These are phyloP conservation scores for Aradophagus sp. DNA, from an alignment of 1,140 invertebrate genomes.

Conservation along the genomic window DNA sequence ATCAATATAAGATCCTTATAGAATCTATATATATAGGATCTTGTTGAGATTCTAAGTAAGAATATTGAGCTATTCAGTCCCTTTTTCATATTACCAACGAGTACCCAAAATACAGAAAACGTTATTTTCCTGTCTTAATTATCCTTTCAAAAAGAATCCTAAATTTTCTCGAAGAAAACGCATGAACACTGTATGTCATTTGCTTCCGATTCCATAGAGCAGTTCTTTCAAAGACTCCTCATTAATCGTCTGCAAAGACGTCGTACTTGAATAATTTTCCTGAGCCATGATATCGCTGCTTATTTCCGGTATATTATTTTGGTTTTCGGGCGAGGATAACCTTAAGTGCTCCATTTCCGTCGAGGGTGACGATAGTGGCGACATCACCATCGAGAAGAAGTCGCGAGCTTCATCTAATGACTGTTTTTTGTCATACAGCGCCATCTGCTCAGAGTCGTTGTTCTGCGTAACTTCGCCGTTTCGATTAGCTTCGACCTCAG, in stretches of 20 bases:
- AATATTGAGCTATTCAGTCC: too few species aligned
- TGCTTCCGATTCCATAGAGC: slow-evolving; percentile 68
- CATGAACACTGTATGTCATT: too few species aligned
- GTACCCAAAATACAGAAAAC: too few species aligned
- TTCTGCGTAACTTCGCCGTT: slow-evolving; percentile 18
- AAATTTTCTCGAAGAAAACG: too few species aligned
- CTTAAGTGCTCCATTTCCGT: slow-evolving; percentile 75
- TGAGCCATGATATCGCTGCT: slow-evolving; percentile 26
- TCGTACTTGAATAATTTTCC: slow-evolving; percentile 36
- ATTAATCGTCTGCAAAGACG: slow-evolving; percentile 72
- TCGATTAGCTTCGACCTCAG: slow-evolving; percentile 43
- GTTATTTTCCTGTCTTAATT: too few species aligned
- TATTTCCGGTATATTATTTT: slow-evolving; percentile 41
- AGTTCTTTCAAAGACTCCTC: slow-evolving; percentile 76
- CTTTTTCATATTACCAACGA: too few species aligned
- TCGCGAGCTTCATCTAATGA: slow-evolving; percentile 62
- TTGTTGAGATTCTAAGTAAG: too few species aligned
- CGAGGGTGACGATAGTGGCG: slow-evolving; percentile 69
- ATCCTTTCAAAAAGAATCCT: too few species aligned
- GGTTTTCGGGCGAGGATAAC: slow-evolving; percentile 68
- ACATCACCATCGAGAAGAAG: slow-evolving; percentile 74
- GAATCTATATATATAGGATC: too few species aligned
- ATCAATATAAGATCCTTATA: too few species aligned
- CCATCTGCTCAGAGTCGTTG: slow-evolving; percentile 15
- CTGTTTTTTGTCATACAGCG: slow-evolving; percentile 49